These are phyloP conservation scores for Trogon melanurus DNA, from an alignment of 2,113 vertebrate genomes.

Conservation along the genomic window DNA sequence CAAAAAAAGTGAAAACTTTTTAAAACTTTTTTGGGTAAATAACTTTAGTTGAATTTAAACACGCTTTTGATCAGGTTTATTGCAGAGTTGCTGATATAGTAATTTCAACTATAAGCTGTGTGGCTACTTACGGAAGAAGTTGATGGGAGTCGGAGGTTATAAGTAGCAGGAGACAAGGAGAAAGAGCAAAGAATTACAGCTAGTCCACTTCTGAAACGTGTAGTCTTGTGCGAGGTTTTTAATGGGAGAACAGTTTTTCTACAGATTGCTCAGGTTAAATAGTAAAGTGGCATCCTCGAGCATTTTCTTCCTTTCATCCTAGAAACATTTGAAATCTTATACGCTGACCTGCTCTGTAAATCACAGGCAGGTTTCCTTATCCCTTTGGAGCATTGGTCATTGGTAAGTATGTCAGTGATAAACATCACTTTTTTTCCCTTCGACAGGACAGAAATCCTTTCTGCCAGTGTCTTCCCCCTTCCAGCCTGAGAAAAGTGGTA, in stretches of 20 bases:
- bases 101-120: neutral
- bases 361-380: neutral
- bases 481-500: neutral
- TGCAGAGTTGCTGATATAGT: neutral
- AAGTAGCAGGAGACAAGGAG: neutral
- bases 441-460: neutral
- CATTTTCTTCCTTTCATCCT: neutral
- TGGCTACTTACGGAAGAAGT: neutral
- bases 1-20: neutral
- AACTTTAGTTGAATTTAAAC: neutral
- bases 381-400: neutral
- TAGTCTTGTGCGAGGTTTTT: neutral
- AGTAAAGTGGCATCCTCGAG: neutral
- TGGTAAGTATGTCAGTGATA: neutral
- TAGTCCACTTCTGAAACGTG: neutral
- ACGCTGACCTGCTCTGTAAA: neutral
- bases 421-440: neutral
- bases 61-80: neutral
- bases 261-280: neutral
- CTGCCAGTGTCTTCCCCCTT: neutral
- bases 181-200: neutral
- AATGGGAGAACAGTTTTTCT: neutral
- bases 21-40: neutral
- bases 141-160: neutral
- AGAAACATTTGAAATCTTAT: neutral